Percentiles rank a stretch among this genome's conserved stretches.
Conservation (phyloP, 1,140 invertebrate genomes). For the Macrosteles quadrilineatus region DNA sequence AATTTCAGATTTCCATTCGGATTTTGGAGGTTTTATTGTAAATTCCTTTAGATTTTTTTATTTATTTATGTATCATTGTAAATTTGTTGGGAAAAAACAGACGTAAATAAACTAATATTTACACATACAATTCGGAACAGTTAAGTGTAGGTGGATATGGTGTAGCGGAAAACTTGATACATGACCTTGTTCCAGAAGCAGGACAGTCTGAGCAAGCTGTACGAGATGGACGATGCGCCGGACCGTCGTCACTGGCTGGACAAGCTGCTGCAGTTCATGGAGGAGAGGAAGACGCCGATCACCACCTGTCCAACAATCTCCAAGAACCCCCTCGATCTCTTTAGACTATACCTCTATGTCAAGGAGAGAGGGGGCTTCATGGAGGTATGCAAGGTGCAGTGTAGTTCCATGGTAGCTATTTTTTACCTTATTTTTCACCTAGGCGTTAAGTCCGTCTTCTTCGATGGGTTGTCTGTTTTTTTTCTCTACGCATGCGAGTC, state of each 20-base stretch:
- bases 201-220: slow-evolving; percentile 88
- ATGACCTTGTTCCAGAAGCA: slow-evolving; percentile 65
- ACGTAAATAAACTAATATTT: too few relatives aligned
- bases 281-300: slow-evolving; percentile 88
- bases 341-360: slow-evolving; percentile 91
- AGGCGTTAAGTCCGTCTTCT: slow-evolving; percentile 32
- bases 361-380: slow-evolving; percentile 96
- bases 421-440: slow-evolving; percentile 35
- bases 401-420: slow-evolving; percentile 57
- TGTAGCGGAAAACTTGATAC: neutral
- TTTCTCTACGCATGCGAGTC: slow-evolving; percentile 44
- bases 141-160: too few relatives aligned
- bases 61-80: too few relatives aligned
- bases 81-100: too few relatives aligned
- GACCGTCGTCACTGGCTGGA: slow-evolving; percentile 90
- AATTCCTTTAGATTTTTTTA: too few relatives aligned
- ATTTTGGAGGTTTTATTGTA: too few relatives aligned
- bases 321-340: slow-evolving; percentile 97
- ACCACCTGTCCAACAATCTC: slow-evolving; percentile 95
- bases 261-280: slow-evolving; percentile 90
- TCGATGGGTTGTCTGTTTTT: slow-evolving; percentile 36
- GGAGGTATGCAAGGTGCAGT: slow-evolving; percentile 86
- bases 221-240: slow-evolving; percentile 95
- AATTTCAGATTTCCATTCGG: too few relatives aligned
- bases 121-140: too few relatives aligned